A percentile compares a stretch with the other conserved stretches of the same genome.
Conservation (phyloP, 2,113 vertebrate species). For the Eidolon helvum region DNA sequence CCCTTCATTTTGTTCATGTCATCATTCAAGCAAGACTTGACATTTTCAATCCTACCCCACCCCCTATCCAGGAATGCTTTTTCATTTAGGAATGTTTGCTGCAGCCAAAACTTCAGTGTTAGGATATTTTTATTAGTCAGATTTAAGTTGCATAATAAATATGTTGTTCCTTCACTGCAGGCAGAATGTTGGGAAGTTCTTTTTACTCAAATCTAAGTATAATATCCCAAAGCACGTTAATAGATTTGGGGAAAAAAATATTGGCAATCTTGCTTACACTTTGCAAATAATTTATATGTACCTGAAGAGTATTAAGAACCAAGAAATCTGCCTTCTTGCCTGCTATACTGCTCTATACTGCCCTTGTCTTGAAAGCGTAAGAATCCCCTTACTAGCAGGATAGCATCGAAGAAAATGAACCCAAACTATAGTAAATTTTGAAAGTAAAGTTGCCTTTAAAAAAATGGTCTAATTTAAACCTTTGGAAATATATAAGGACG, state of each 20-base stretch:
- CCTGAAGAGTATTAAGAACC: background rate
- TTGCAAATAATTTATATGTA: background rate
- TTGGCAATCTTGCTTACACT: background rate
- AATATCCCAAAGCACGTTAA: background rate
- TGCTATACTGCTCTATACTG: fast-evolving
- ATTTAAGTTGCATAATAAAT: background rate
- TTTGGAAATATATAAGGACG: slow-evolving; percentile 20
- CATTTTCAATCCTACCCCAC: background rate
- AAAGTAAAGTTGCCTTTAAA: slow-evolving; percentile 50
- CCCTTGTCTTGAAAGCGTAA: background rate
- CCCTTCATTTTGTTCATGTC: background rate
- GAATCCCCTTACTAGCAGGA: background rate
- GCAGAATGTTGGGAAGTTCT: background rate
- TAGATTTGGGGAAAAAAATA: background rate
- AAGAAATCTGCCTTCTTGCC: background rate
- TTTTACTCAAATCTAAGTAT: background rate
- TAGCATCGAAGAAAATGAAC: background rate
- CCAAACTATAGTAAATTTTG: background rate
- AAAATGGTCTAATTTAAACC: slow-evolving; percentile 46
- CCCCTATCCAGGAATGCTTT: background rate
- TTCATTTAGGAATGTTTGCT: background rate
- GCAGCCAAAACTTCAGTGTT: background rate
- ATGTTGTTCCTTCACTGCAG: background rate
- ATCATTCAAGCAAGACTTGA: background rate
- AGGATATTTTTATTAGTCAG: background rate